Evolutionary conservation across 2,888 invertebrate genomes (phyloP).

Genomic region (Eurytoma adleriae): DNA sequence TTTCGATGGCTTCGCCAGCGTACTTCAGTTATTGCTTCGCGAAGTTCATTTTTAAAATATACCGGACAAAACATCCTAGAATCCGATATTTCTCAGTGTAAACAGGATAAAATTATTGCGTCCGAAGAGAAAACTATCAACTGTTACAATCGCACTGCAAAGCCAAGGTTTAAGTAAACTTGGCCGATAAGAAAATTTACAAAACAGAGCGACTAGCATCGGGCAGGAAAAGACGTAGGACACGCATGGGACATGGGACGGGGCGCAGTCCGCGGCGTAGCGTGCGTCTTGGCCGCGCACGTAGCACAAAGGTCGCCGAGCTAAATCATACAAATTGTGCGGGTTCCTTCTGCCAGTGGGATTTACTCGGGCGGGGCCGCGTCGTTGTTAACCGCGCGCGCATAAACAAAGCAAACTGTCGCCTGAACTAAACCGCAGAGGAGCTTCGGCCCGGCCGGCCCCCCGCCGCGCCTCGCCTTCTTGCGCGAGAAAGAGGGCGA

Average conservation of each 20-base stretch:
- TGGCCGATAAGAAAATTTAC: no score
- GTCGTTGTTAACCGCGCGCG: constrained; percentile 66
- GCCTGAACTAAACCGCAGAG: constrained; percentile 67
- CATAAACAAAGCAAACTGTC: constrained; percentile 70
- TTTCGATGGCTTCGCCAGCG: constrained; percentile 20
- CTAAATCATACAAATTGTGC: constrained; percentile 54
- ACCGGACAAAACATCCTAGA: no score
- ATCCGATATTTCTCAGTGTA: no score
- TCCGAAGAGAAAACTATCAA: no score
- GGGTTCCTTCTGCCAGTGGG: constrained; percentile 18
- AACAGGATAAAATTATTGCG: no score
- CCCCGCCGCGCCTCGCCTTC: neutral
- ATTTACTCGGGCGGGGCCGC: constrained; percentile 17
- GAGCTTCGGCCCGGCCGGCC: constrained; percentile 51
- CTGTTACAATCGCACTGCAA: no score
- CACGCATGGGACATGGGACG: no score
- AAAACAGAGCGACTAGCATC: no score
- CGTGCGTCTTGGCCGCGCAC: neutral
- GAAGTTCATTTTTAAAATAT: neutral
- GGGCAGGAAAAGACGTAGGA: no score
- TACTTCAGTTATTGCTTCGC: constrained; percentile 5
- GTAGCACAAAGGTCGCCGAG: constrained; percentile 36
- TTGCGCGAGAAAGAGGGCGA: neutral
- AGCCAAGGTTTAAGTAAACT: no score
- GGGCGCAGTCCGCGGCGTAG: neutral